These are phyloP conservation scores for Eidolon dupreanum DNA, from an alignment of 2,797 vertebrate species.

Conservation along the genomic window DNA sequence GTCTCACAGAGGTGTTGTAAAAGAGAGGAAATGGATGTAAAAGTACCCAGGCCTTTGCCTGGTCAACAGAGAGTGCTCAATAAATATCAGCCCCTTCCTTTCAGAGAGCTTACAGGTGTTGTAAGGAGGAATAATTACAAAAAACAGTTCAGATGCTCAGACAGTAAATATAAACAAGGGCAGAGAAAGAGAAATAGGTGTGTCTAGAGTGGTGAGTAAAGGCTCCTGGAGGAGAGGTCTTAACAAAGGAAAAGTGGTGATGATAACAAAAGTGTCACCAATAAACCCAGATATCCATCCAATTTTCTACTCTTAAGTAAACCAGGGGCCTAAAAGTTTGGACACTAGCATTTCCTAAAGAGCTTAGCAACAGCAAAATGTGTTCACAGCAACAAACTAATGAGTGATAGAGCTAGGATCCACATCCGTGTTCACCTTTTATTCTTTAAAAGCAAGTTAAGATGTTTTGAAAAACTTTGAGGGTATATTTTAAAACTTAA, in stretches of 20 bases:
- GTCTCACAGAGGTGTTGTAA: not conserved
- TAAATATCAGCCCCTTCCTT: not conserved
- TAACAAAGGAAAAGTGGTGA: not conserved
- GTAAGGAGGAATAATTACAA: not conserved
- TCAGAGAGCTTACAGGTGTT: not conserved
- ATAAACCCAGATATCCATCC: not conserved
- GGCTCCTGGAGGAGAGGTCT: not conserved
- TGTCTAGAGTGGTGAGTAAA: not conserved
- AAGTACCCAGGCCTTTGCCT: not conserved
- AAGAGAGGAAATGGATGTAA: not conserved
- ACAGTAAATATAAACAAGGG: not conserved
- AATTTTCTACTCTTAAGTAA: not conserved
- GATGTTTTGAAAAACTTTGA: not conserved
- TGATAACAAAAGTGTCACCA: not conserved
- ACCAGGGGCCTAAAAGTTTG: not conserved
- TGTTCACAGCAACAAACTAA: not conserved
- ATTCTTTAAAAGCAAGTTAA: constrained; percentile 34
- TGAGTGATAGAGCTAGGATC: not conserved
- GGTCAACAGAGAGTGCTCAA: not conserved
- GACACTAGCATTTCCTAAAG: not conserved
- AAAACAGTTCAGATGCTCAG: not conserved
- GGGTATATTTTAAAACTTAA: constrained; percentile 14
- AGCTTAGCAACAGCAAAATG: not conserved
- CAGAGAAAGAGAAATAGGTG: not conserved
- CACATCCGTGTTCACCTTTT: not conserved